phyloP scores from a whole-genome alignment of 2,113 vertebrate genomes.

The Rhinolophus sinicus region DNA sequence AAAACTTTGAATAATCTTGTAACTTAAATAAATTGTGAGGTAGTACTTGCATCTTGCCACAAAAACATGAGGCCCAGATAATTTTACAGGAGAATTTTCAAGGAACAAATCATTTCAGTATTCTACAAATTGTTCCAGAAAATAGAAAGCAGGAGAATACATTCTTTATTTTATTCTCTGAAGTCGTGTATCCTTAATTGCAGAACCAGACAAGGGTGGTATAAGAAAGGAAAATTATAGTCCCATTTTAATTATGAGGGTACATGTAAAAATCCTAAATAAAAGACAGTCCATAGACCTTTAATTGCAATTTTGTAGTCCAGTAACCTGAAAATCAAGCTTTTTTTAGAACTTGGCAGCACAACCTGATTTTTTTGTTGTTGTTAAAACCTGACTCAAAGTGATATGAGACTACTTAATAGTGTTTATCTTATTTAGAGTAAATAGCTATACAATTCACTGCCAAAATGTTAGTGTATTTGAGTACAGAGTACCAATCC shows the following conservation, averaged over 20 bases:
- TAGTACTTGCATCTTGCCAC: background rate
- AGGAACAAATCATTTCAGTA: background rate
- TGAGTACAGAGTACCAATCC: background rate
- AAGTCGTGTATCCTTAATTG: background rate
- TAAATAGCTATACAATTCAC: background rate
- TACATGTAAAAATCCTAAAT: background rate
- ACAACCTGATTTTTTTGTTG: background rate
- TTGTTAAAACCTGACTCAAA: background rate
- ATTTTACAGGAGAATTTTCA: background rate
- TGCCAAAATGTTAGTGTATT: background rate
- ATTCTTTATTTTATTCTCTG: background rate
- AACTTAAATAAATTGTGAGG: background rate
- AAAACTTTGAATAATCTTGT: background rate
- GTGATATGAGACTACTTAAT: background rate
- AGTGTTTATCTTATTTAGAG: background rate
- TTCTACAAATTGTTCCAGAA: background rate
- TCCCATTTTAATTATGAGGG: background rate
- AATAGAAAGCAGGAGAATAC: background rate
- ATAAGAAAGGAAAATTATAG: constrained; percentile 32
- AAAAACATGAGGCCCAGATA: background rate
- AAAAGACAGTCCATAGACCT: background rate
- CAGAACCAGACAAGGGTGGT: background rate
- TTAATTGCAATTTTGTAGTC: constrained; percentile 8
- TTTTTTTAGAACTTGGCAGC: background rate
- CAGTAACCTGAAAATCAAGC: background rate